Evolutionary conservation across 2,113 vertebrate genomes (phyloP), one percentile per base, ranked within the genome.

Genomic region (Spea bombifrons): DNA sequence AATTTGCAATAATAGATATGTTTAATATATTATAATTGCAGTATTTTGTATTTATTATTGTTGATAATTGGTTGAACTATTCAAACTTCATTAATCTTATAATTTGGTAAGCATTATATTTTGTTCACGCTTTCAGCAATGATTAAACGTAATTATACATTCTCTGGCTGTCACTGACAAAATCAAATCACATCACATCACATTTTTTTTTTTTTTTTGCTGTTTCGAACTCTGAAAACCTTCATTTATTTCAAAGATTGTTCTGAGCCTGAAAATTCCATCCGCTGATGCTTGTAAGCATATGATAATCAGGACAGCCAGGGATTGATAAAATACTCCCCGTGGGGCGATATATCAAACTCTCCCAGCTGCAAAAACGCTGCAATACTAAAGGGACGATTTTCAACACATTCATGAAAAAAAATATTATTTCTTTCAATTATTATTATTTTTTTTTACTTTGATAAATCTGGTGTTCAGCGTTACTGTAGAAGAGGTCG

Each of bases 281-380:
- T 17, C 30, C 57, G 49, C 4, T 64, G 57, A 74, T 30, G 59
- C 52, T 59, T 59, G 50, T 55, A 45, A 45, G 15, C n/a, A 16
- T 64, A 64, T 10, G 15, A 46, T 53, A 59, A 49, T 73, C 55
- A 73, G 17, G 43, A 44, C 72, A 63, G 55, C 59, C 30, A 16
- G 72, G 47, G 44, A 64, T 46, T 74, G 72, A 74, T 74, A 57
- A 64, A 74, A 48, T 74, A 49, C 57, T 74, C 72, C 15, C 72
- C 10, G 5, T 48, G 47, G 57, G 72, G 72, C 72, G 17, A 64
- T 74, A 10, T 16, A 43, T 74, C 59, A 74, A 49, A 74, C 59
- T 64, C 50, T 71, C 47, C 17, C 69, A 71, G 69, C 69, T 71
- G 69, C 49, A 71, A 71, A 71, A 71, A 52, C 50, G 7, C 30